Conservation (phyloP, 2,888 invertebrate genomes). For the Lottia gigantea region DNA sequence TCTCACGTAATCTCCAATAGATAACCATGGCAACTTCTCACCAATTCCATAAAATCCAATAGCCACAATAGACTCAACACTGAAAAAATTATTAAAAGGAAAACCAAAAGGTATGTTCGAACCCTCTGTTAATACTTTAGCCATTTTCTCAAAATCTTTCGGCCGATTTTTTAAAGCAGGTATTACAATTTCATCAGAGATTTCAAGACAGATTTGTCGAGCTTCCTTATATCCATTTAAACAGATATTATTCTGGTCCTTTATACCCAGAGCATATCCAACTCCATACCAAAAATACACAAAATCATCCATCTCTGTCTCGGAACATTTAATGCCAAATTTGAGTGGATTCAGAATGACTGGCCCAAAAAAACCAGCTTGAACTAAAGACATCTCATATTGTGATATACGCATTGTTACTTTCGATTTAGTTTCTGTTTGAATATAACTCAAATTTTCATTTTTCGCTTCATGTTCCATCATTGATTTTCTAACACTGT, state of each 20-base stretch:
- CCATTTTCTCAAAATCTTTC: conserved; percentile 49
- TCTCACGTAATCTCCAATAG: conserved; percentile 8
- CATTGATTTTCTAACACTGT: conserved; percentile 70
- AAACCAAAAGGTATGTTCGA: conserved; percentile 26
- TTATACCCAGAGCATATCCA: conserved; percentile 84
- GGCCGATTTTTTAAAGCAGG: conserved; percentile 49
- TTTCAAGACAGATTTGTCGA: conserved; percentile 46
- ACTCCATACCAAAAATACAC: conserved; percentile 87
- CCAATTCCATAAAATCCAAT: conserved; percentile 29
- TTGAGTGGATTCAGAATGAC: conserved; percentile 74
- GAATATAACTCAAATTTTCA: background rate
- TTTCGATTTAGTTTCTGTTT: background rate
- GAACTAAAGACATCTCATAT: conserved; percentile 85
- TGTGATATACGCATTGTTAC: conserved; percentile 76
- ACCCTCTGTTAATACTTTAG: conserved; percentile 52
- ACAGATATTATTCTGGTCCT: conserved; percentile 72
- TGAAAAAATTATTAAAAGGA: conserved; percentile 20
- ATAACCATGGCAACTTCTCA: conserved; percentile 2
- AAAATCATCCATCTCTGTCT: conserved; percentile 79
- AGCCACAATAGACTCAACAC: conserved; percentile 40
- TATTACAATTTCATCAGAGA: conserved; percentile 46
- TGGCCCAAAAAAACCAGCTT: conserved; percentile 88
- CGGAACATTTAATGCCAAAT: conserved; percentile 76
- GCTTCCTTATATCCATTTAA: conserved; percentile 40
- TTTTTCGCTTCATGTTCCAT: conserved; percentile 17